These are phyloP conservation scores for Dryobotodes eremita DNA, from an alignment of 2,888 invertebrate species.

Conservation along the genomic window DNA sequence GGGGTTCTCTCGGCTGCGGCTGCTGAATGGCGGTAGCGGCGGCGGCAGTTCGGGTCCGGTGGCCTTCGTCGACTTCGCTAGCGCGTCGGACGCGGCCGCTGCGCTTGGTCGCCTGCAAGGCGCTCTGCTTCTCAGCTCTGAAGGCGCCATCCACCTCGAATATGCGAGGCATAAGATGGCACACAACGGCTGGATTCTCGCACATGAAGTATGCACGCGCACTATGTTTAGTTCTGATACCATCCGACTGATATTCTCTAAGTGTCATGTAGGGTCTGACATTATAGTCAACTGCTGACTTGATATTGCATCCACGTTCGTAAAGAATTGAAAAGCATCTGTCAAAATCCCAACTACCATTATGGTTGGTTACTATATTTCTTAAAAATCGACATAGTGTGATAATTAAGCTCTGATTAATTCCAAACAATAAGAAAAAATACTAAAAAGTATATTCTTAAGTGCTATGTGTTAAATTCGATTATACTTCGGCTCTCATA, in stretches of 20 bases:
- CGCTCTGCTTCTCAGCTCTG: constrained; percentile 98
- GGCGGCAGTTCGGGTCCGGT: constrained; percentile 94
- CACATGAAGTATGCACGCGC: constrained; percentile 90
- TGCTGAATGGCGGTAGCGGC: constrained; percentile 95
- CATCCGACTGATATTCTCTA: constrained; percentile 44
- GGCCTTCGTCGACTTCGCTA: constrained; percentile 99
- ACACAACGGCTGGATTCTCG: constrained; percentile 91
- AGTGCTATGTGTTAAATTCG: constrained; percentile 53
- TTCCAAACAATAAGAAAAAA: neutral
- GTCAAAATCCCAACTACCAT: constrained; percentile 5
- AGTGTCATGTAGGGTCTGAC: constrained; percentile 23
- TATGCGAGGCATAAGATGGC: constrained; percentile 99
- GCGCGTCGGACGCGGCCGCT: constrained; percentile 97
- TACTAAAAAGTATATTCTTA: constrained; percentile 29
- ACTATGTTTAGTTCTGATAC: constrained; percentile 70
- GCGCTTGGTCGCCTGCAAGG: constrained; percentile 99
- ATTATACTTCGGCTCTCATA: constrained; percentile 48
- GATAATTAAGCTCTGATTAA: constrained; percentile 13
- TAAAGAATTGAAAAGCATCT: neutral
- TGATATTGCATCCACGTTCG: constrained; percentile 13
- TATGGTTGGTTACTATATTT: neutral
- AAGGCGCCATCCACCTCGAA: constrained; percentile 99
- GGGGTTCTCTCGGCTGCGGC: constrained; percentile 99
- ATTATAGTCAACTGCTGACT: constrained; percentile 4
- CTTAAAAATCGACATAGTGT: neutral